Percentiles rank a stretch among this genome's conserved stretches.
Evolutionary conservation across 2,113 vertebrate genomes (phyloP).

Genomic region (Psilopogon haemacephalus): DNA sequence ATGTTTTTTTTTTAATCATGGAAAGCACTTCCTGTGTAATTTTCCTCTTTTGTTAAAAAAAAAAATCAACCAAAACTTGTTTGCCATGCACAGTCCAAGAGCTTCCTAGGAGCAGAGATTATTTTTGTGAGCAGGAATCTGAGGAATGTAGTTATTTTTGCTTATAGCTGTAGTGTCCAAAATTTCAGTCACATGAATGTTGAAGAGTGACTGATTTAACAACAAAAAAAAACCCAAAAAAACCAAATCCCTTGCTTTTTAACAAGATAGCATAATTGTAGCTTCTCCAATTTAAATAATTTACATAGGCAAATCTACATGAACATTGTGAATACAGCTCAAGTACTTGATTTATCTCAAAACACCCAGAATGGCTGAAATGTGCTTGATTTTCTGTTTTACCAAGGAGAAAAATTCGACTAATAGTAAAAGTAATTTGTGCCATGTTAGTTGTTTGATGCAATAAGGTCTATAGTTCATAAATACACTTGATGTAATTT

Average conservation of each 20-base stretch:
- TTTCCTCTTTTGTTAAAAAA: conserved; percentile 36
- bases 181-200: conserved; percentile 49
- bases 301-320: not conserved
- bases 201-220: not conserved
- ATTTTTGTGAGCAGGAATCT: conserved; percentile 66
- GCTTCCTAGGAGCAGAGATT: conserved; percentile 24
- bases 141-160: conserved; percentile 61
- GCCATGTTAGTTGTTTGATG: conserved; percentile 17
- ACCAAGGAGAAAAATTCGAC: not conserved
- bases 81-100: conserved; percentile 53
- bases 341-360: conserved; percentile 6
- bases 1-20: conserved; percentile 16
- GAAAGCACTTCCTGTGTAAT: conserved; percentile 33
- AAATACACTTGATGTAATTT: conserved; percentile 29
- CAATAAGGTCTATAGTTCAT: not conserved
- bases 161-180: conserved; percentile 54
- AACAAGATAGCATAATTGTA: not conserved
- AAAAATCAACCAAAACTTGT: conserved; percentile 11
- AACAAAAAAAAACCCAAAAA: not conserved
- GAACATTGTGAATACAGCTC: not conserved
- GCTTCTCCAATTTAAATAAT: conserved; percentile 10
- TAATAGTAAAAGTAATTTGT: conserved; percentile 22
- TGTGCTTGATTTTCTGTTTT: conserved; percentile 1
- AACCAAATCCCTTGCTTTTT: not conserved
- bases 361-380: not conserved